A percentile compares a stretch with the other conserved stretches of the same genome.
These are phyloP conservation scores for Abscondita cerata DNA, from an alignment of 2,888 invertebrate genomes.

Conservation along the genomic window DNA sequence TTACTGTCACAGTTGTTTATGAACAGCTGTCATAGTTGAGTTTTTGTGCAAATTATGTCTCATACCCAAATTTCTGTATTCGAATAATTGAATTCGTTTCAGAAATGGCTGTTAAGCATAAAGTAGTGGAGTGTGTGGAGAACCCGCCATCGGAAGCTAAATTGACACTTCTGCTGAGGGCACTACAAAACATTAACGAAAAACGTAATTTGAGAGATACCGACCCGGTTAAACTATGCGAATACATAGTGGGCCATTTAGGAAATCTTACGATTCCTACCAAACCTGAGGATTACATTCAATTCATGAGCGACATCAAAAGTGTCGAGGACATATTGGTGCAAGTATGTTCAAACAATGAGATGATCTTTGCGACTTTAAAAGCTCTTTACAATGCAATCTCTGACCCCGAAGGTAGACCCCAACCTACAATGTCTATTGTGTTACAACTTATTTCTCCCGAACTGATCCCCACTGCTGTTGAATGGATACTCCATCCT, in stretches of 20 bases:
- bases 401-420: conserved; percentile 65
- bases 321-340: conserved; percentile 51
- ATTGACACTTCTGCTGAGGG: conserved; percentile 62
- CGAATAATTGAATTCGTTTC: neutral
- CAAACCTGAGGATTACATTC: conserved; percentile 48
- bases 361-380: conserved; percentile 64
- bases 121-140: conserved; percentile 62
- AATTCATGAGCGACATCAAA: conserved; percentile 52
- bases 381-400: conserved; percentile 67
- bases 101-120: conserved; percentile 67
- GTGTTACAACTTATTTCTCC: conserved; percentile 64
- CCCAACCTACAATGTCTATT: conserved; percentile 66
- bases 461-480: conserved; percentile 55
- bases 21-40: conserved; percentile 30
- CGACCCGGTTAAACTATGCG: conserved; percentile 61
- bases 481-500: conserved; percentile 57
- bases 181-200: conserved; percentile 59
- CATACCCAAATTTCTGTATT: conserved; percentile 2
- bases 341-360: conserved; percentile 56
- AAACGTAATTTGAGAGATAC: conserved; percentile 57
- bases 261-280: conserved; percentile 57
- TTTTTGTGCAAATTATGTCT: conserved; percentile 2
- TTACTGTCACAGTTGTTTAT: conserved; percentile 32
- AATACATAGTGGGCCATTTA: conserved; percentile 62
- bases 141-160: conserved; percentile 56